Base-by-base conservation (phyloP, 1,140 invertebrate genomes). In the Drosophila punjabiensis region DNA sequence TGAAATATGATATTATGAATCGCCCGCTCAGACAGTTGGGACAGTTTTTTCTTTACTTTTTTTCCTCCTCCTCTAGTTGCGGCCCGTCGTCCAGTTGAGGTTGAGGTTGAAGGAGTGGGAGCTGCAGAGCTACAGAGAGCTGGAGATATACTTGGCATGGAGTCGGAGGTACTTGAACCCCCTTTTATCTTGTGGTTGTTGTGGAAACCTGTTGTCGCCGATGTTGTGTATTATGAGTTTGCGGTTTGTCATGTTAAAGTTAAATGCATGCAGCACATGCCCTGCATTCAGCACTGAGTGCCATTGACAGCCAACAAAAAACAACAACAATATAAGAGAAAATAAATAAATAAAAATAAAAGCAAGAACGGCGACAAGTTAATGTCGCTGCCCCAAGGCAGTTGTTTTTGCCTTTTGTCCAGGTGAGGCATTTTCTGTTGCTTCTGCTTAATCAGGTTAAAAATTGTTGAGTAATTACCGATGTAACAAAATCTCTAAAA, bases 1-100 rank as follows among this genome's bases (percentile, higher is more conserved):
- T 92, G 90, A 92, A 92, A 92, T 92, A 90, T 92, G 90, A 92
- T 89, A 89, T 89, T 89, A 89, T 89, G 85, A 90, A 89, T 90
- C 86, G 86, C 79, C 76, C 76, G 76, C 65, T 86, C 73, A 84
- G 77, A 88, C 85, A 88, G 82, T 87, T 90, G 85, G 82, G 85
- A 90, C 86, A 90, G 85, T 87, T 87, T 89, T 45, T 77, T 35
- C 24, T 67, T 43, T 37, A 16, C n/a, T 30, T 85, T 82, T 71
- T 30, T 56, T 52, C n/a, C 33, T n/a, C 20, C 30, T 55, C 33
- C 33, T 47, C 43, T 67, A 52, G 33, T 32, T 43, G 35, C 35
- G 35, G 55, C 9, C 43, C 61, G 43, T 65, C 52, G 52, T 75
- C 52, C 73, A 78, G 76, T 63, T 79, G 56, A 69, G 67, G 62